Base-by-base conservation (phyloP, 2,888 invertebrate genomes). In the Stratiomys singularior region DNA sequence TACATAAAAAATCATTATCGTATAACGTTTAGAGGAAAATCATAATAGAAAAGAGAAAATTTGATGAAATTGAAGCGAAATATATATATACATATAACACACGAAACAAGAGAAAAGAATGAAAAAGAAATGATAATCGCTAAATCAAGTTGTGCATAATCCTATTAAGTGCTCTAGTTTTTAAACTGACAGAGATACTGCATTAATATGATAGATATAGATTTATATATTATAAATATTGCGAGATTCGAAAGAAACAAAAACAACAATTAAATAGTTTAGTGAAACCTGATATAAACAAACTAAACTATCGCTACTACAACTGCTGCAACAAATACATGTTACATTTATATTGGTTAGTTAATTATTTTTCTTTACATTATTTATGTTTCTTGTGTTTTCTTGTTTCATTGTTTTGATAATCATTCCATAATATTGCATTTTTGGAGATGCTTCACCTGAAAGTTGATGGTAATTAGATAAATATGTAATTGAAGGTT, bases 261-360 rank as follows among this genome's bases (percentile, higher is more conserved):
- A 60, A 25, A 25, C 25, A 25, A 60, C 23, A 60, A 25, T 23
- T 15, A 3, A 64, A 2, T 64, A 64, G 64, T 25, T 60, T 64
- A 64, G 47, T 25, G 15, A 47, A n/a, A 69, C 69, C 11, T 30
- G 46, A 69, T 44, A 60, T 21, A 60, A 60, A 13, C 21, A 21
- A 60, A 60, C 60, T 25, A 44, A 37, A 21, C 66, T 69, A 27
- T 69, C 69, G 69, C 58, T 74, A 74, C 74, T 28, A 37, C 58
- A 60, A 37, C 74, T 56, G 46, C 47, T 56, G 60, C 74, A 74
- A 44, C 74, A 74, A 72, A 72, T 58, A 72, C 72, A 74, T 58
- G 69, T 46, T 60, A 74, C 52, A 74, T 27, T 58, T 52, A 21
- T 27, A 58, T 58, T 74, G 74, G 74, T 74, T 74, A 74, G 74